Conservation (phyloP, 2,113 vertebrate genomes). For the Perca fluviatilis region DNA sequence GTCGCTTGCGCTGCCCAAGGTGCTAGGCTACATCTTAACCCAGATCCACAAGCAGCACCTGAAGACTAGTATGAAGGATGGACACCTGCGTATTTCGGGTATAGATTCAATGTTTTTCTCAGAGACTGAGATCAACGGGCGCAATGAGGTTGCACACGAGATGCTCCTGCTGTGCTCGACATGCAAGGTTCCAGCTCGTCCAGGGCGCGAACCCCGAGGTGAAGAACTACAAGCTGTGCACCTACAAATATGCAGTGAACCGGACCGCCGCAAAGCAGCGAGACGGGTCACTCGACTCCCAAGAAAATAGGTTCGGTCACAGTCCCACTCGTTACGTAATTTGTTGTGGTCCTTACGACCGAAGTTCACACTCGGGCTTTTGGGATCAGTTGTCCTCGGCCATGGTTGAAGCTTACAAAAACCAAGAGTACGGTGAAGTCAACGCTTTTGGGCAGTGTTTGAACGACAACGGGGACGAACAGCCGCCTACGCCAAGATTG, state of each 20-base stretch:
- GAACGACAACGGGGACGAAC: too few species aligned
- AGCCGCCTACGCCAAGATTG: background rate
- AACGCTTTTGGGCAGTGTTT: too few species aligned
- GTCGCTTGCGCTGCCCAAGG: background rate
- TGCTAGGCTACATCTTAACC: background rate
- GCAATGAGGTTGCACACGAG: background rate
- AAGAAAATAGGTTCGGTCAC: too few species aligned
- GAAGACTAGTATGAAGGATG: background rate
- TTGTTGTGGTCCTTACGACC: background rate
- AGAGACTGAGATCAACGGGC: background rate
- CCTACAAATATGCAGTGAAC: background rate
- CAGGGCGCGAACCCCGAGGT: accelerated
- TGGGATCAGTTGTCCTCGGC: background rate
- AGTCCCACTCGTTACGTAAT: background rate
- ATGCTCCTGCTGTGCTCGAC: background rate
- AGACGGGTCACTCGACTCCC: too few species aligned
- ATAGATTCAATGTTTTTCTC: background rate
- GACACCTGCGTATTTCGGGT: background rate
- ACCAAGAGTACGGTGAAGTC: too few species aligned
- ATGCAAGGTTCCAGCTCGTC: background rate
- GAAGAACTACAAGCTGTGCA: background rate
- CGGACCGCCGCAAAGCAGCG: too few species aligned
- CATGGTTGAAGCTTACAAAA: background rate
- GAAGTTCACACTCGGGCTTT: background rate
- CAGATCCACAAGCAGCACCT: background rate